Evolutionary conservation across 2,113 vertebrate genomes (phyloP).

Genomic region (Ceyx melanurus): DNA sequence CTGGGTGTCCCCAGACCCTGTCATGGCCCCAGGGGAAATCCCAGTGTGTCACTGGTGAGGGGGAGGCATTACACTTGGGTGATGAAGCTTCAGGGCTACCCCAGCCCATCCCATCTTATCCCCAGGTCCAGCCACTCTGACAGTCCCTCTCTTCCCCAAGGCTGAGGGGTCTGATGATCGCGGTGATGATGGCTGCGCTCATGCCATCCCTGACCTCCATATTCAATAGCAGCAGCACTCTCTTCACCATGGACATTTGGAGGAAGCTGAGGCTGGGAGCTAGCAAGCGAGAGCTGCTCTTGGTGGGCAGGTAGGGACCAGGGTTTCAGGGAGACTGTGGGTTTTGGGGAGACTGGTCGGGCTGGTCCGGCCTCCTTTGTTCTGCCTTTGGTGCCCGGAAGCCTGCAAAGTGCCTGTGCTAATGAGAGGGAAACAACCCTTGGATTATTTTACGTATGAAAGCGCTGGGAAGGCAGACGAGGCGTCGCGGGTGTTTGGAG

Average conservation of each 20-base stretch:
- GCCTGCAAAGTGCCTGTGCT: background rate
- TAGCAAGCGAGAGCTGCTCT: conserved; percentile 83
- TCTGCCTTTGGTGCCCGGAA: background rate
- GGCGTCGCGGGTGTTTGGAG: background rate
- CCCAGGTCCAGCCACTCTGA: accelerated
- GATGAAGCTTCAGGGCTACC: accelerated
- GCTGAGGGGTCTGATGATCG: conserved; percentile 88
- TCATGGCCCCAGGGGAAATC: background rate
- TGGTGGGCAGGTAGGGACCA: conserved; percentile 82
- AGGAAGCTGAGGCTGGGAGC: conserved; percentile 80
- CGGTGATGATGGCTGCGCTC: conserved; percentile 90
- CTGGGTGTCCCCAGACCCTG: background rate
- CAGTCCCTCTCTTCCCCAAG: conserved; percentile 68
- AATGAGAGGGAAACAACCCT: background rate
- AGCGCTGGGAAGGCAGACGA: background rate
- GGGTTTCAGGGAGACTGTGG: background rate
- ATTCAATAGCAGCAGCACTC: conserved; percentile 89
- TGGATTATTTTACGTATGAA: background rate
- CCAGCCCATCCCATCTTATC: background rate
- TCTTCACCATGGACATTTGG: conserved; percentile 95
- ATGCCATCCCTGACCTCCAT: conserved; percentile 91
- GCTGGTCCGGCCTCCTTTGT: background rate
- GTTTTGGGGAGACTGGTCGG: background rate
- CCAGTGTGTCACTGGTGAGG: background rate
- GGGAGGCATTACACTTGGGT: background rate